Percentiles rank a stretch among this genome's conserved stretches.
These are phyloP conservation scores for Zaprionus nigranus DNA, from an alignment of 1,140 invertebrate genomes.

Conservation along the genomic window DNA sequence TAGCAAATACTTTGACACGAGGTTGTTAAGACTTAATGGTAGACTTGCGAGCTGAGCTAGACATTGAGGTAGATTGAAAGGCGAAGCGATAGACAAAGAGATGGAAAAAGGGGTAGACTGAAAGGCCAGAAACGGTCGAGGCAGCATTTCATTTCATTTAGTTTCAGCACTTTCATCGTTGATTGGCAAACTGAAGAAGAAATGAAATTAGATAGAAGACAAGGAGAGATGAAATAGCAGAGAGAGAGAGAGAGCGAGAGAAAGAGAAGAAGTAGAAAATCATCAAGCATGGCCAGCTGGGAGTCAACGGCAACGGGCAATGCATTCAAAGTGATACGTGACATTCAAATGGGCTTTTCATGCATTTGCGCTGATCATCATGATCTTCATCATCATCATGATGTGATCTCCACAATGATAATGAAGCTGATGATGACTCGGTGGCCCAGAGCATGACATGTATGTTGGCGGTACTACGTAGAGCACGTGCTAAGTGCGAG, in stretches of 20 bases:
- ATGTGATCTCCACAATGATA: neutral
- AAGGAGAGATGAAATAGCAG: neutral
- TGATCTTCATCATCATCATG: constrained; percentile 6
- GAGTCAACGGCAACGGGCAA: constrained; percentile 20
- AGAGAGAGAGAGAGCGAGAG: neutral
- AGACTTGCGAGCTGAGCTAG: neutral
- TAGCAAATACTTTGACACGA: constrained; percentile 8
- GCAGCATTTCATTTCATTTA: constrained; percentile 36
- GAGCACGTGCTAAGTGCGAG: constrained; percentile 21
- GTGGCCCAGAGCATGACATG: constrained; percentile 13
- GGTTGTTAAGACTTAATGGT: constrained; percentile 7
- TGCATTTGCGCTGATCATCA: constrained; percentile 18
- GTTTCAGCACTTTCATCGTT: constrained; percentile 45
- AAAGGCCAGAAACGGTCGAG: constrained; percentile 2
- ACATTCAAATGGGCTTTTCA: constrained; percentile 40
- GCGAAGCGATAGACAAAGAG: neutral
- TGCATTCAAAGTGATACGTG: constrained; percentile 36
- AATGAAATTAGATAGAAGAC: neutral
- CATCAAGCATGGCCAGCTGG: constrained; percentile 14
- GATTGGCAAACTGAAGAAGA: constrained; percentile 29
- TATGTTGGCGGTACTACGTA: constrained; percentile 1
- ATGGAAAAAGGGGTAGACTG: neutral
- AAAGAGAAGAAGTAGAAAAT: neutral
- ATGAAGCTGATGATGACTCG: constrained; percentile 13
- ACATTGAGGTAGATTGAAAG: neutral